Conservation (phyloP, 2,888 invertebrate genomes). For the Pedicia rivosa region DNA sequence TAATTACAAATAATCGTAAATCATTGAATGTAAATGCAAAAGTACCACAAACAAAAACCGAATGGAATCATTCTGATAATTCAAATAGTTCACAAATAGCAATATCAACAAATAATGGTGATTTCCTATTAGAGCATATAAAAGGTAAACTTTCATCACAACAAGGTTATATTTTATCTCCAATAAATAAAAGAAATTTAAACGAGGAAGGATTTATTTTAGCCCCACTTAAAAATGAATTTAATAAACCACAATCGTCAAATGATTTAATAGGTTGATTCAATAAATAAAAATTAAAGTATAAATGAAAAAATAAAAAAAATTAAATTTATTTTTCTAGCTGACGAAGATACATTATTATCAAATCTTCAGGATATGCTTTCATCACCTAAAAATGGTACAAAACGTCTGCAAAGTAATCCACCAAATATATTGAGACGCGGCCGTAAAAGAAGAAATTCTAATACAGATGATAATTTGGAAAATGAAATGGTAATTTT, state of each 20-base stretch:
- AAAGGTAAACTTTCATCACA: slow-evolving; percentile 2
- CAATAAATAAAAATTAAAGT: no score
- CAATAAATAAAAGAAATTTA: slow-evolving; percentile 6
- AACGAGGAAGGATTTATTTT: background rate
- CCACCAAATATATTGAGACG: slow-evolving; percentile 8
- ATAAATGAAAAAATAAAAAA: no score
- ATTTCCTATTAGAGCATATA: slow-evolving; percentile 10
- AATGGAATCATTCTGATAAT: slow-evolving; percentile 8
- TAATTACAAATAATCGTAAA: slow-evolving; percentile 3
- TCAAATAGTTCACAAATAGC: slow-evolving; percentile 9
- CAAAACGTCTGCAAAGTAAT: background rate
- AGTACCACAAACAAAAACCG: background rate
- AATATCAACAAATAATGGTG: slow-evolving; percentile 11
- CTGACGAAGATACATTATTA: background rate
- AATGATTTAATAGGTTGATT: no score
- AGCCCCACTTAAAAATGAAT: background rate
- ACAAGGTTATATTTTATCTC: slow-evolving; percentile 7
- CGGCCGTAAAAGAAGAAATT: background rate
- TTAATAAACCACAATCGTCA: slow-evolving; percentile 1
- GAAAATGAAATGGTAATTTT: slow-evolving; percentile 4
- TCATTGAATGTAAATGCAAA: background rate
- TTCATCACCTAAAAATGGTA: background rate
- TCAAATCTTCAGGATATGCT: slow-evolving; percentile 2
- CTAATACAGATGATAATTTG: background rate
- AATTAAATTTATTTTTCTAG: background rate